Base-by-base conservation (phyloP, 2,797 vertebrate genomes). In the Lithobates sylvaticus region DNA sequence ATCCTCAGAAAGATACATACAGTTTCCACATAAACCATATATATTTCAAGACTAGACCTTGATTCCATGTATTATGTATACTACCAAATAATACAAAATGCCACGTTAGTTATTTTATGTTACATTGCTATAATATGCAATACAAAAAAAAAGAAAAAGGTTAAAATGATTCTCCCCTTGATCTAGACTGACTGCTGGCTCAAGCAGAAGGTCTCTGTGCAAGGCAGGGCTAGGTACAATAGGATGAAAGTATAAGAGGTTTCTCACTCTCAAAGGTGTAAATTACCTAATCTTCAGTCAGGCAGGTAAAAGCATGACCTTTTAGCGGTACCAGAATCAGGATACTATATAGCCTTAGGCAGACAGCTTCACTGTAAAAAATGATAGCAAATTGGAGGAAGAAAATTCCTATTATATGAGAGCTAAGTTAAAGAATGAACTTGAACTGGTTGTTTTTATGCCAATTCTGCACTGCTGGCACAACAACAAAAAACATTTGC, bases 231-330 rank as follows among this genome's bases (percentile, higher is more conserved):
- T 13, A 71, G 67, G 79, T 81, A 81, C 47, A 36, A 47, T 15
- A 29, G 64, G 61, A 67, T 68, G 54, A 72, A 72, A 81, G 47
- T 61, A 27, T 36, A 54, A 21, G 34, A 29, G 44, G 70, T 72
- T 81, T 81, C 29, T 81, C 78, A 80, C 27, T 70, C 67, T 70
- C 65, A 34, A 23, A 44, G 34, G 78, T 81, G 68, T 72, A 47
- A 81, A 81, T 79, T 67, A 79, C 64, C 64, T 47, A 68, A 71
- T 34, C 47, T 47, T 81, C 32, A 58, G 44, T 58, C 68, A n/a
- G 69, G 16, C 78, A 81, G 68, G 78, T 12, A 50, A 50, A 69
- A 42, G 26, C 67, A 70, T 71, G 68, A 81, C 78, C 78, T 81
- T 36, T 70, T 50, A 34, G 76, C 78, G 36, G 65, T 9, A 71